A percentile compares a stretch with the other conserved stretches of the same genome.
Conservation (phyloP, 2,888 invertebrate genomes). For the Scaptomyza polygonia region DNA sequence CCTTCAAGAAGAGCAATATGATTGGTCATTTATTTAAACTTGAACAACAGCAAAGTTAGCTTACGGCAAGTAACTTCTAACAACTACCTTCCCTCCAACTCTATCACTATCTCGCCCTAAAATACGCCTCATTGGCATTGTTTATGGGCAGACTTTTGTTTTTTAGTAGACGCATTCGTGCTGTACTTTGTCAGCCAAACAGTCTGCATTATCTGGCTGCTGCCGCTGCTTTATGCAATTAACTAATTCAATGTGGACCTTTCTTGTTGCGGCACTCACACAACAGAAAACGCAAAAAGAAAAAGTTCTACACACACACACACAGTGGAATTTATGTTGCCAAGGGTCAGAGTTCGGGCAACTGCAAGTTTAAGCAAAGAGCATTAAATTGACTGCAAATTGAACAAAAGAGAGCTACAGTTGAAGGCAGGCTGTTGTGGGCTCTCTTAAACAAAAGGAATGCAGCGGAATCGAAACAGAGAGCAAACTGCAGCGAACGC, state of each 20-base stretch:
- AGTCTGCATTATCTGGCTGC: constrained; percentile 46
- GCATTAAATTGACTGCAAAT: constrained; percentile 11
- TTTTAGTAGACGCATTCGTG: constrained; percentile 35
- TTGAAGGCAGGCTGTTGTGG: constrained; percentile 18
- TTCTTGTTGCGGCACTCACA: constrained; percentile 36
- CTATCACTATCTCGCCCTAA: neutral
- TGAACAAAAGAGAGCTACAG: constrained; percentile 18
- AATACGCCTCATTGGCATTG: constrained; percentile 37
- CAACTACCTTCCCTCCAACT: neutral
- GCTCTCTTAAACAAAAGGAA: constrained; percentile 15
- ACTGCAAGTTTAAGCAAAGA: constrained; percentile 50
- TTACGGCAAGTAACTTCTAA: constrained; percentile 20
- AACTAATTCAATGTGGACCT: constrained; percentile 73
- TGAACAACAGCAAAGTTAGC: constrained; percentile 37
- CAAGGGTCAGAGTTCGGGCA: constrained; percentile 67
- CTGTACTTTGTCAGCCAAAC: constrained; percentile 59
- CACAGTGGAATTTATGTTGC: constrained; percentile 71
- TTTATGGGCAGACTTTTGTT: constrained; percentile 49
- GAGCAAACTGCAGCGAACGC: constrained; percentile 23
- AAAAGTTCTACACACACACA: constrained; percentile 37
- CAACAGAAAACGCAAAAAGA: constrained; percentile 25
- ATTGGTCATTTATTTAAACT: constrained; percentile 55
- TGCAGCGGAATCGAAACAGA: constrained; percentile 38
- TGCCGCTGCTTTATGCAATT: constrained; percentile 66
- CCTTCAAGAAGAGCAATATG: constrained; percentile 16